Evolutionary conservation across 2,888 invertebrate species (phyloP).

Genomic region (Capitulum mitella): DNA sequence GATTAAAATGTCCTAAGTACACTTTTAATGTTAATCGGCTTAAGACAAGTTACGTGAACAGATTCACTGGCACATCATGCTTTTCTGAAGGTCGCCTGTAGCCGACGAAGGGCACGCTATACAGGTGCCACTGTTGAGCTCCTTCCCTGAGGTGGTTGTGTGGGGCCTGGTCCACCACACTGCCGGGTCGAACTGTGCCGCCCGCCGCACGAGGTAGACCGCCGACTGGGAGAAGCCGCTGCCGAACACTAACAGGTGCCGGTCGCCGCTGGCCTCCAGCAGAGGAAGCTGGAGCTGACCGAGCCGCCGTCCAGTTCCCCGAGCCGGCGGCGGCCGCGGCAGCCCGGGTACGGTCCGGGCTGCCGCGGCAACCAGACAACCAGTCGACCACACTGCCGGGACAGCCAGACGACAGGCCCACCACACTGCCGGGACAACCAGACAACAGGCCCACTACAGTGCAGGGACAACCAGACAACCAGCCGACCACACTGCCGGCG

Average conservation of each 20-base stretch:
- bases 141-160: too few species aligned
- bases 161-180: too few species aligned
- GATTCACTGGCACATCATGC: too few species aligned
- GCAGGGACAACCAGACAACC: not conserved
- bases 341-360: constrained; percentile 29
- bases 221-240: constrained; percentile 89
- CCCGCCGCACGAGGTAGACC: constrained; percentile 67
- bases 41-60: too few species aligned
- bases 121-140: too few species aligned
- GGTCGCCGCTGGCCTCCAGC: constrained; percentile 67
- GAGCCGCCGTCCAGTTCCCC: constrained; percentile 96
- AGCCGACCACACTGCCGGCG: not conserved
- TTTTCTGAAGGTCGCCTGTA: too few species aligned
- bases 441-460: too few species aligned
- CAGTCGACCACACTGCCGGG: not conserved
- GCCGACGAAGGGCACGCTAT: too few species aligned
- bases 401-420: not conserved
- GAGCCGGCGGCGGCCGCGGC: constrained; percentile 40
- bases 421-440: not conserved
- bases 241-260: constrained; percentile 72
- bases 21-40: too few species aligned
- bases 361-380: not conserved
- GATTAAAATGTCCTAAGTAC: too few species aligned
- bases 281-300: constrained; percentile 95
- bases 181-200: constrained; percentile 56